A percentile compares a stretch with the other conserved stretches of the same genome.
These are phyloP conservation scores for Netelia inedita DNA, from an alignment of 2,888 invertebrate species.

Conservation along the genomic window DNA sequence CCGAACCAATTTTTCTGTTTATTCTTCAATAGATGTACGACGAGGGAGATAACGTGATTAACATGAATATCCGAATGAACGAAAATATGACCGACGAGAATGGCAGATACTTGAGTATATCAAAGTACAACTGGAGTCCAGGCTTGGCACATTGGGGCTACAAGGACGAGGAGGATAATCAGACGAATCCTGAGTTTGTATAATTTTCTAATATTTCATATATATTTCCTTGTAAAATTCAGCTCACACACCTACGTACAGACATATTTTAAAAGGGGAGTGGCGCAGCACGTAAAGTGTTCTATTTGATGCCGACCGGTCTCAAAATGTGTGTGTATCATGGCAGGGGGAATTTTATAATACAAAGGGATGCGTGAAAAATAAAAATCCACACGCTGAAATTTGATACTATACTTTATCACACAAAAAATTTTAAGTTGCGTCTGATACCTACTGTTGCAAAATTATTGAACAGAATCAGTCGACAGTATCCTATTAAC, in stretches of 20 bases:
- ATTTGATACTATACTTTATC: neutral
- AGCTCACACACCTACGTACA: too few species aligned
- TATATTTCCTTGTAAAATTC: neutral
- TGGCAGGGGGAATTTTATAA: too few species aligned
- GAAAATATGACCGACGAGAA: conserved; percentile 79
- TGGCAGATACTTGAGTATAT: conserved; percentile 81
- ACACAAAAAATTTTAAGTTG: neutral
- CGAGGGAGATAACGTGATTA: conserved; percentile 87
- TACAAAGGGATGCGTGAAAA: neutral
- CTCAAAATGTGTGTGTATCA: too few species aligned
- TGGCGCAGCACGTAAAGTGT: too few species aligned
- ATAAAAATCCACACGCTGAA: neutral
- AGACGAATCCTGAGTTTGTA: conserved; percentile 78
- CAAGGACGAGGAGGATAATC: conserved; percentile 79
- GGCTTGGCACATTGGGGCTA: conserved; percentile 91
- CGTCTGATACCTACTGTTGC: neutral
- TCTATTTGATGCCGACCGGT: neutral
- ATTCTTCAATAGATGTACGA: conserved; percentile 87
- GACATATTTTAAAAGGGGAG: too few species aligned
- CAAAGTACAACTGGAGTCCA: conserved; percentile 87
- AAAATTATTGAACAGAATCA: neutral
- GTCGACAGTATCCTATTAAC: too few species aligned
- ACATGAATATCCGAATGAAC: conserved; percentile 85
- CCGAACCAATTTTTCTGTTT: conserved; percentile 13
- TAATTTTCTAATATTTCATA: neutral